Evolutionary conservation across 35 echinoderm and acorn worm genomes (phyloP).

Genomic region (Apostichopus parvimensis): DNA sequence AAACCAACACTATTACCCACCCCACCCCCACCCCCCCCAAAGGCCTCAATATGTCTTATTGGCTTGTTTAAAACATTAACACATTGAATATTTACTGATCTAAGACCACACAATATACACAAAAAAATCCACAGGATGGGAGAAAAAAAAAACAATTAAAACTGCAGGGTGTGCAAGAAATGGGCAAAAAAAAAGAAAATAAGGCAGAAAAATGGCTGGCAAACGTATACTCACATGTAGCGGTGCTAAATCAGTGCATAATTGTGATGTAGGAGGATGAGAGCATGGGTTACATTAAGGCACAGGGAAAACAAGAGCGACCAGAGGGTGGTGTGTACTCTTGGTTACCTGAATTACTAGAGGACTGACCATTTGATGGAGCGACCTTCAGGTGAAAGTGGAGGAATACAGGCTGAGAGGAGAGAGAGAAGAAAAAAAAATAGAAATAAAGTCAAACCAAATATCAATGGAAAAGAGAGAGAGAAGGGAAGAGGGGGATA

Average conservation of each 20-base stretch:
- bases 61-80: too few species aligned
- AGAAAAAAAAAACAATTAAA: not conserved
- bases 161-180: not conserved
- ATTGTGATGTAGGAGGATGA: constrained; percentile 21
- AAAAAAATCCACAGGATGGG: not conserved
- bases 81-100: too few species aligned
- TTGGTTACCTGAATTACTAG: constrained; percentile 42
- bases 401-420: constrained; percentile 30
- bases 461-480: too few species aligned
- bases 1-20: too few species aligned
- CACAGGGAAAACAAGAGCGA: constrained; percentile 14
- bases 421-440: not conserved
- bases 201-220: not conserved
- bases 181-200: not conserved
- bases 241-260: constrained; percentile 42
- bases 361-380: constrained; percentile 24
- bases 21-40: too few species aligned
- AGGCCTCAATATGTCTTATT: too few species aligned
- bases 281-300: constrained; percentile 20
- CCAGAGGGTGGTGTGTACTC: not conserved
- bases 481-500: too few species aligned
- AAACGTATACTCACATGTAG: constrained; percentile 43
- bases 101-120: too few species aligned
- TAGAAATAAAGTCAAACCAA: too few species aligned
- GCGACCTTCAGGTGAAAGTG: constrained; percentile 31